These are phyloP conservation scores for Cerceris ruficornis DNA, from an alignment of 2,888 invertebrate genomes.

Conservation along the genomic window DNA sequence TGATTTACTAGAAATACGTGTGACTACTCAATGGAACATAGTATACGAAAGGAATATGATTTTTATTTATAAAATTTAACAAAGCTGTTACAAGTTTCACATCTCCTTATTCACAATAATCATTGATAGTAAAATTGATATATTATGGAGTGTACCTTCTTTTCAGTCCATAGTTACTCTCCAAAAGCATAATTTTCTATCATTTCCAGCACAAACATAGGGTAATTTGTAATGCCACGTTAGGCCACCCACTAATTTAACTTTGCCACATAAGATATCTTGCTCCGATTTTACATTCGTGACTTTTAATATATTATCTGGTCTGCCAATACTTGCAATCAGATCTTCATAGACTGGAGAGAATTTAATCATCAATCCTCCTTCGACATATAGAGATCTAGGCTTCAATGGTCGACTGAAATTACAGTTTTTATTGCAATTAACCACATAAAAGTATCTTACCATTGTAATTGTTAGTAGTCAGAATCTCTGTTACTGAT, in stretches of 20 bases:
- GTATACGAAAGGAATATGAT: conserved; percentile 22
- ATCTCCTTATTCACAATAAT: conserved; percentile 10
- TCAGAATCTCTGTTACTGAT: too few species aligned
- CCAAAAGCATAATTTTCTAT: conserved; percentile 85
- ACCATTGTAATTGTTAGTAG: too few species aligned
- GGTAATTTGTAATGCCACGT: conserved; percentile 86
- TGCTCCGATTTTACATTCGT: conserved; percentile 84
- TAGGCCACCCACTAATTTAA: conserved; percentile 84
- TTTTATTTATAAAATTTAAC: conserved; percentile 29
- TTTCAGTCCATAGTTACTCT: conserved; percentile 81
- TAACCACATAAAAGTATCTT: too few species aligned
- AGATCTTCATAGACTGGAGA: conserved; percentile 85
- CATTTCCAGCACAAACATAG: conserved; percentile 85
- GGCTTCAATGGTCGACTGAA: conserved; percentile 85
- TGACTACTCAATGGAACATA: neutral
- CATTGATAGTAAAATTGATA: neutral
- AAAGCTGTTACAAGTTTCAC: conserved; percentile 8
- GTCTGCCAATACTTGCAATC: conserved; percentile 86
- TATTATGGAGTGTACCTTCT: neutral
- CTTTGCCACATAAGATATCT: conserved; percentile 83
- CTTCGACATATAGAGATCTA: conserved; percentile 85
- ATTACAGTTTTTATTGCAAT: neutral
- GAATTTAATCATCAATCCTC: conserved; percentile 85
- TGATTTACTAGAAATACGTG: neutral
- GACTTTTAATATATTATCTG: conserved; percentile 87